Percentiles rank a stretch among this genome's conserved stretches.
phyloP scores from a whole-genome alignment of 2,888 invertebrate species.

The Tenthredo mesomela region DNA sequence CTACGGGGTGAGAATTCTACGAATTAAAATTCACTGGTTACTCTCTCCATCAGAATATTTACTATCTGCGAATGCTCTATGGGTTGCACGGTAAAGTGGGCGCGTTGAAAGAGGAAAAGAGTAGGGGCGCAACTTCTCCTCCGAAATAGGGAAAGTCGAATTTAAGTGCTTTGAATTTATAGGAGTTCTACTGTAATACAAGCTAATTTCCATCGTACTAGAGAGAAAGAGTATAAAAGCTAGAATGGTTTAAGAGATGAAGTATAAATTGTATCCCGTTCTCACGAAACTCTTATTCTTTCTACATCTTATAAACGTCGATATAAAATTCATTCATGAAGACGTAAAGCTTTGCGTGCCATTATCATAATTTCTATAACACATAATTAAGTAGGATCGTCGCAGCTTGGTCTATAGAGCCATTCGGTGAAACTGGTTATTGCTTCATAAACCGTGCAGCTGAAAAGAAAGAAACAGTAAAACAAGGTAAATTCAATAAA shows the following conservation, averaged over 20 bases:
- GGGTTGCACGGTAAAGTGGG: no score
- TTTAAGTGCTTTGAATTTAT: no score
- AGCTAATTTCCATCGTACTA: background rate
- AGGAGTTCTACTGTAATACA: no score
- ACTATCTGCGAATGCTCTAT: no score
- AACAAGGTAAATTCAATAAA: background rate
- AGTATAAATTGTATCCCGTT: background rate
- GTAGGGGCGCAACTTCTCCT: no score
- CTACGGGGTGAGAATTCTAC: no score
- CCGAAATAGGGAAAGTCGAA: no score
- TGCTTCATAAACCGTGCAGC: constrained; percentile 64
- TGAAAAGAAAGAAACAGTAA: constrained; percentile 57
- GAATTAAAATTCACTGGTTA: no score
- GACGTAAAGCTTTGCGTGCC: background rate
- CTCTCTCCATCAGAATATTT: no score
- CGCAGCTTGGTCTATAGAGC: constrained; percentile 64
- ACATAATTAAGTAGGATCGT: constrained; percentile 54
- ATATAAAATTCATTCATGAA: background rate
- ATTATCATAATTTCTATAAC: background rate
- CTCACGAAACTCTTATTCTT: background rate
- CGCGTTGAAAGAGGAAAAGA: no score
- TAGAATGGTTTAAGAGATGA: background rate
- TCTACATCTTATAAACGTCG: background rate
- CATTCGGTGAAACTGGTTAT: constrained; percentile 68
- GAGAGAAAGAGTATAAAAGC: background rate